Evolutionary conservation across 2,797 vertebrate genomes (phyloP).

Genomic region (Lophius americanus): DNA sequence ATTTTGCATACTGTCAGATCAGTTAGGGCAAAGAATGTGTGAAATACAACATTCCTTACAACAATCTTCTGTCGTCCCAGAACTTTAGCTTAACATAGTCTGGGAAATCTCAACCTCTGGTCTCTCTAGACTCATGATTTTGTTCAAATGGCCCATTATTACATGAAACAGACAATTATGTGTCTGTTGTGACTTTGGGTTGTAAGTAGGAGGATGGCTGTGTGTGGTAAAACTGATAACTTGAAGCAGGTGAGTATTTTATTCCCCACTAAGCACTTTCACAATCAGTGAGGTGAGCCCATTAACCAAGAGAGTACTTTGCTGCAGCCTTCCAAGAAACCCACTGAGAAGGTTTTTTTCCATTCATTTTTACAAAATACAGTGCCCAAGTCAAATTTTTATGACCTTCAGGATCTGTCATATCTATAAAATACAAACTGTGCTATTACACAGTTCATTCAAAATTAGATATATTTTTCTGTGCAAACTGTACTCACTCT

Average conservation of each 20-base stretch:
- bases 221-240: constrained; percentile 23
- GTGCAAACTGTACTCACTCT: not conserved
- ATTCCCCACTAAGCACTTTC: constrained; percentile 28
- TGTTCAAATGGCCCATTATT: not conserved
- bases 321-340: constrained; percentile 30
- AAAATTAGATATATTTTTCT: not conserved
- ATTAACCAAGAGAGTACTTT: constrained; percentile 35
- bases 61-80: not conserved
- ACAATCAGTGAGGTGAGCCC: constrained; percentile 38
- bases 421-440: not conserved
- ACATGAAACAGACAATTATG: not conserved
- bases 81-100: not conserved
- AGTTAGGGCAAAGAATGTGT: not conserved
- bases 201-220: constrained; percentile 12
- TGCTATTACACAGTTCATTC: not conserved
- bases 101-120: not conserved
- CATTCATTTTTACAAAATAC: constrained; percentile 27
- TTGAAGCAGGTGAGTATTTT: constrained; percentile 39
- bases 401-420: constrained; percentile 1
- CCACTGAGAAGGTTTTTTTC: constrained; percentile 19
- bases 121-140: not conserved
- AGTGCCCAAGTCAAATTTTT: constrained; percentile 21
- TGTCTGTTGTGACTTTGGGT: not conserved
- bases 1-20: not conserved
- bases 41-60: not conserved